Evolutionary conservation across 2,113 vertebrate genomes (phyloP).

Genomic region (Dipodomys merriami): DNA sequence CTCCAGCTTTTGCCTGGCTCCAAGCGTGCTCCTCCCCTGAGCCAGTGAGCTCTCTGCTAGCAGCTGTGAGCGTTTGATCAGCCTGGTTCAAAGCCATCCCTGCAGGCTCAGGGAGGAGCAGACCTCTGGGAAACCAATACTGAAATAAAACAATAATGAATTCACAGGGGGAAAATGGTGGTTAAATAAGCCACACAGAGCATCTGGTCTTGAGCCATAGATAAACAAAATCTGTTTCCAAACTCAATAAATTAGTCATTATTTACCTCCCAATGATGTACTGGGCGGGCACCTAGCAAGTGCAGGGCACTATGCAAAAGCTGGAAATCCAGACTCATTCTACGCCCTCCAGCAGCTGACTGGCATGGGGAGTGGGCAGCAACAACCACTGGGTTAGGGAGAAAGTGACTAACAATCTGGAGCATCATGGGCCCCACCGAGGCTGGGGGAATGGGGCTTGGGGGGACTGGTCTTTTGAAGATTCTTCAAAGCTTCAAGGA

Average conservation of each 20-base stretch:
- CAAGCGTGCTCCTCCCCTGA: conserved; percentile 25
- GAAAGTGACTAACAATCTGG: background rate
- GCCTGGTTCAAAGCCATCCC: conserved; percentile 25
- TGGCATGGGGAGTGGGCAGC: background rate
- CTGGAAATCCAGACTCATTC: background rate
- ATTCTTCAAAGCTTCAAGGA: too few relatives aligned
- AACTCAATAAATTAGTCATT: background rate
- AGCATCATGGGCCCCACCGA: too few relatives aligned
- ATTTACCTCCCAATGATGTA: background rate
- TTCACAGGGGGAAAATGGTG: conserved; percentile 43
- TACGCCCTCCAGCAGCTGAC: background rate
- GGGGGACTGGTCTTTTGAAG: too few relatives aligned
- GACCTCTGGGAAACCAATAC: conserved; percentile 44
- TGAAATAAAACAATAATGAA: conserved; percentile 52
- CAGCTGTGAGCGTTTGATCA: background rate
- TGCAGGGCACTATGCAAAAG: background rate
- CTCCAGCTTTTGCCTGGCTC: background rate
- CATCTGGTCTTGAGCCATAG: background rate
- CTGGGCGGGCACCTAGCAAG: background rate
- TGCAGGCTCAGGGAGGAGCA: background rate
- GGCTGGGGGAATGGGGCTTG: too few relatives aligned
- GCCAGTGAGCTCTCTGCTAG: conserved; percentile 31
- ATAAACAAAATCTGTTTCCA: conserved; percentile 11
- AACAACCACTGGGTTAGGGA: background rate
- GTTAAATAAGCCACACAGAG: background rate